Base-by-base conservation (phyloP, 2,888 invertebrate species). In the Vanessa cardui region DNA sequence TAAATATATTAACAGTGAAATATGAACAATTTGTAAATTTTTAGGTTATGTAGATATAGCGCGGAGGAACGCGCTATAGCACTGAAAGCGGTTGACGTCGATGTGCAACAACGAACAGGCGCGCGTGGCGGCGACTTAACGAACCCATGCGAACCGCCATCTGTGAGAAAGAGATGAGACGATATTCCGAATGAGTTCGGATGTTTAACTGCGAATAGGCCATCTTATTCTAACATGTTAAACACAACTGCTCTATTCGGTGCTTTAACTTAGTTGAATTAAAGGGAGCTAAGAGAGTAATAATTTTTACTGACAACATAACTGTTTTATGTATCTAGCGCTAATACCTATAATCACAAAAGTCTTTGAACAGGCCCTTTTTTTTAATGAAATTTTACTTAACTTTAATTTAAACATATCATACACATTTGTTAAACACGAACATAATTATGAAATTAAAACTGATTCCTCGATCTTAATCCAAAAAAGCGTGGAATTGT, bases 51-150 rank as follows among this genome's bases (percentile, higher is more conserved):
- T 86, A 84, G 85, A 80, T 88, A 85, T 83, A 88, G 89, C 91
- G 90, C 90, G 88, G 85, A 87, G 86, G 81, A 87, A 91, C 92
- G 92, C 92, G 91, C 90, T 89, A 83, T 90, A 87, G 82, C 86
- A 90, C 91, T 90, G 89, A 86, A 89, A 89, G 87, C 90, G 88
- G 88, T 90, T 90, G 84, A 86, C 89, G 90, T 88, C 90, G 91
- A 88, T 90, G 90, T 92, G 91, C 90, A 89, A 87, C 88, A 86
- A 87, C 87, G 85, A 79, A 83, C 80, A 84, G 82, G 81, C 82
- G 79, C 76, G 83, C 82, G 81, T 81, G 84, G 83, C 86, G 83
- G 83, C 86, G 83, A 83, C 81, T 86, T 83, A 78, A 79, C 84
- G 81, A 83, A 77, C 73, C 68, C 73, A 73, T 72, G 69, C 76